A percentile compares a stretch with the other conserved stretches of the same genome.
Conservation (phyloP, 2,888 invertebrate genomes). For the Nezara viridula region DNA sequence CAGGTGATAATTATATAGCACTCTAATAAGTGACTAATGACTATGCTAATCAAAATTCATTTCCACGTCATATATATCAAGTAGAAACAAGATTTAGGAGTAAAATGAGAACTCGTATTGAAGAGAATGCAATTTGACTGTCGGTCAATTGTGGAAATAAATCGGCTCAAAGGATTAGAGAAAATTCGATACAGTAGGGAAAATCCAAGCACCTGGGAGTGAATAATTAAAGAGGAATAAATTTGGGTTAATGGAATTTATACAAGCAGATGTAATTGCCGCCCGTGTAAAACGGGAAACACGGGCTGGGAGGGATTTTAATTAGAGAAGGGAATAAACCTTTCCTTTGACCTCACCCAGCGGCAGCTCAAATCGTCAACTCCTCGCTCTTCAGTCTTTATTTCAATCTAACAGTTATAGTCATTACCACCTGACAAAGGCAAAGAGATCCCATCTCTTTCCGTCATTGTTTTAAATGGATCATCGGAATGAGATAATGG, state of each 20-base stretch:
- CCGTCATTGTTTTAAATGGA: conserved; percentile 5
- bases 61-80: background rate
- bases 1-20: background rate
- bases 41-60: background rate
- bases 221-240: conserved; percentile 27
- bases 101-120: background rate
- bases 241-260: conserved; percentile 44
- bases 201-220: background rate
- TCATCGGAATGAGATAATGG: conserved; percentile 14
- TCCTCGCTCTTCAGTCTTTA: background rate
- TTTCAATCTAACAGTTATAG: conserved; percentile 37
- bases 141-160: background rate
- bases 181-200: background rate
- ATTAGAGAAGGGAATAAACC: conserved; percentile 6
- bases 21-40: no score
- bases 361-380: background rate
- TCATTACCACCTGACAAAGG: background rate
- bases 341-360: background rate
- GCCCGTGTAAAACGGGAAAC: background rate
- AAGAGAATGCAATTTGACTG: background rate
- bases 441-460: background rate
- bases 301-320: background rate
- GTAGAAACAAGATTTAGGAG: background rate
- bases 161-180: background rate
- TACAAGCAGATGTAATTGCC: conserved; percentile 40